Evolutionary conservation across 2,797 vertebrate genomes (phyloP).

Genomic region (Centropyge bicolor): DNA sequence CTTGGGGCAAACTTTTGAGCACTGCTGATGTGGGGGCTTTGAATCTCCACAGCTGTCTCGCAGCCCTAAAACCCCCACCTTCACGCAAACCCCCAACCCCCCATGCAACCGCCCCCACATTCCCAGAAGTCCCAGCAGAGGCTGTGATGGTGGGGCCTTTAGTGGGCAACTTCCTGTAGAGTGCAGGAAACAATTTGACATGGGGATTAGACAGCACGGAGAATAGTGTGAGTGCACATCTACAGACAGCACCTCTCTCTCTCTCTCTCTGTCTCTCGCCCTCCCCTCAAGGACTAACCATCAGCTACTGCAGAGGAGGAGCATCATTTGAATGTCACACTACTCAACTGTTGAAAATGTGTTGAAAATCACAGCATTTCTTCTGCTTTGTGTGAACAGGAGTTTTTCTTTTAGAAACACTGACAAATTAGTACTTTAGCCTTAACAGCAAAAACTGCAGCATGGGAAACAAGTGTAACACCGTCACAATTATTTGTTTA

Average conservation of each 20-base stretch:
- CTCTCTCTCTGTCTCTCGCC: background rate
- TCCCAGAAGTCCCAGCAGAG: constrained; percentile 81
- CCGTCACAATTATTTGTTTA: constrained; percentile 21
- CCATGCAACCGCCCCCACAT: constrained; percentile 74
- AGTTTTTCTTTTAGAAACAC: constrained; percentile 17
- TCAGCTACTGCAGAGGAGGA: constrained; percentile 32
- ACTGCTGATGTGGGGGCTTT: constrained; percentile 61
- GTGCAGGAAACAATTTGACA: constrained; percentile 87
- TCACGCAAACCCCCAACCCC: constrained; percentile 17
- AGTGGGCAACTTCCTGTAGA: constrained; percentile 82
- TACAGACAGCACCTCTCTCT: constrained; percentile 47
- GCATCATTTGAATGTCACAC: constrained; percentile 17
- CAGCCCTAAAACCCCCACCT: constrained; percentile 50
- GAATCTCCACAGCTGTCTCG: constrained; percentile 80
- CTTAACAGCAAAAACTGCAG: background rate
- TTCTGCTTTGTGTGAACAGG: background rate
- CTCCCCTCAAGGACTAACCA: constrained; percentile 20
- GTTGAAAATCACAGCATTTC: constrained; percentile 23
- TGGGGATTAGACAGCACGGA: constrained; percentile 83
- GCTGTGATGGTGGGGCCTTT: constrained; percentile 75
- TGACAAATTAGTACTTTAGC: background rate
- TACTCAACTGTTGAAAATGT: constrained; percentile 24
- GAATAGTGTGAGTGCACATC: constrained; percentile 67
- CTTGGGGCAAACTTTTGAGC: constrained; percentile 50
- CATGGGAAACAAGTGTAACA: constrained; percentile 13